Base-by-base conservation (phyloP, 2,888 invertebrate genomes). In the Parnassius glacialis region DNA sequence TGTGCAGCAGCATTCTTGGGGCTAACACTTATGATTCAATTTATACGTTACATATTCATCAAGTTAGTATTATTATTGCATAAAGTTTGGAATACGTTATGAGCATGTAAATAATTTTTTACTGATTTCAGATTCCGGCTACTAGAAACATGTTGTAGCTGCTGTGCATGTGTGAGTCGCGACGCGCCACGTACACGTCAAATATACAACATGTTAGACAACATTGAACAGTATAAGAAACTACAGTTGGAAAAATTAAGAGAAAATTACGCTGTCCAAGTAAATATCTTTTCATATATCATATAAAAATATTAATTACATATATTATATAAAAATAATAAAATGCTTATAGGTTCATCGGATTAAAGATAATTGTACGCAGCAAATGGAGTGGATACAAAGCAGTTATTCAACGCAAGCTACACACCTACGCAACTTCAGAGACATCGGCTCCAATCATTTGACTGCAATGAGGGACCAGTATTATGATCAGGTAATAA, bases 371-470 rank as follows among this genome's bases (percentile, higher is more conserved):
- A 98, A 98, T 79, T 98, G 98, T 81, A 94, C 95, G 41, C 96
- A 96, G 80, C 98, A 98, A 90, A 96, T 98, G 90, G 98, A 98
- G 76, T 97, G 97, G 95, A 96, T 98, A 70, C 95, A 97, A 77
- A 96, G 94, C 79, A 98, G 97, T 81, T 98, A 98, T 83, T 95
- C 96, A 73, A 93, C 95, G 47, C 98, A 98, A 87, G 95, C 97
- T 55, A 96, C 95, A 74, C 96, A 97, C 81, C 92, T 97, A 59
- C 94, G 95, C 74, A 97, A 97, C 78, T 96, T 98, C 73, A 93
- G 97, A 67, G 98, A 98, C 78, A 98, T 97, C 81, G 98, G 98
- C 64, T 96, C 97, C 58, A 96, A 94, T 79, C 97, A 98, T 81
- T 90, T 98, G 69, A 95, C 96, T 62, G 93, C 96, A 2, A 92